Conservation (phyloP, 2,113 vertebrate genomes). For the Otolemur garnettii region DNA sequence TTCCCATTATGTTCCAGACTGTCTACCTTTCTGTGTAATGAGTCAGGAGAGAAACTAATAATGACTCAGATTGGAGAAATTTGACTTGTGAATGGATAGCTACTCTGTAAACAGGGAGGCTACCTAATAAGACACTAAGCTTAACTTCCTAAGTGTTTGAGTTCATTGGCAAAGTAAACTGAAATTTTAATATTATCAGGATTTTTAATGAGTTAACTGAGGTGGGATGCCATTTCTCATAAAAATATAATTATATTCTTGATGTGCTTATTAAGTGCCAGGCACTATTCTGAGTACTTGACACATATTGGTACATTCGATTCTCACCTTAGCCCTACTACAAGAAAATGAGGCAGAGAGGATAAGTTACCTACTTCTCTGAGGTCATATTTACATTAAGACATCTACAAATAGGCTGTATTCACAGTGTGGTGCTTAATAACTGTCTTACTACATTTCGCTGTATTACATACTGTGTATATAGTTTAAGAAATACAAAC, state of each 20-base stretch:
- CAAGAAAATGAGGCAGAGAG: background rate
- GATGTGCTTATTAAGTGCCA: background rate
- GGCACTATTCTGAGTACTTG: background rate
- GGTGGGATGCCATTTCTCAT: conserved; percentile 7
- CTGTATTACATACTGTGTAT: background rate
- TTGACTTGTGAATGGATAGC: conserved; percentile 12
- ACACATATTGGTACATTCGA: background rate
- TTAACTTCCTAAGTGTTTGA: background rate
- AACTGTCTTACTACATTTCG: background rate
- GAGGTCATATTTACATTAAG: background rate
- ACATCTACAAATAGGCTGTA: background rate
- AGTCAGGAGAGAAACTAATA: conserved; percentile 69
- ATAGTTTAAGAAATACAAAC: conserved; percentile 36
- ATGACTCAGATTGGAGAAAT: conserved; percentile 75
- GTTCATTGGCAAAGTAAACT: background rate
- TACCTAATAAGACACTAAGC: conserved; percentile 34
- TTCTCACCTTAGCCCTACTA: background rate
- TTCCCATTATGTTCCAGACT: conserved; percentile 71
- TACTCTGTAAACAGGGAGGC: background rate
- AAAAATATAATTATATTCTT: conserved; percentile 46
- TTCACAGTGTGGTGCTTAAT: conserved; percentile 16
- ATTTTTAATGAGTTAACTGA: conserved; percentile 57
- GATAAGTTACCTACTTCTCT: background rate
- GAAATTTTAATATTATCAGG: conserved; percentile 42
- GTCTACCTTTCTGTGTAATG: conserved; percentile 74